Evolutionary conservation across 2,888 invertebrate species (phyloP).

Genomic region (Chironomus riparius): DNA sequence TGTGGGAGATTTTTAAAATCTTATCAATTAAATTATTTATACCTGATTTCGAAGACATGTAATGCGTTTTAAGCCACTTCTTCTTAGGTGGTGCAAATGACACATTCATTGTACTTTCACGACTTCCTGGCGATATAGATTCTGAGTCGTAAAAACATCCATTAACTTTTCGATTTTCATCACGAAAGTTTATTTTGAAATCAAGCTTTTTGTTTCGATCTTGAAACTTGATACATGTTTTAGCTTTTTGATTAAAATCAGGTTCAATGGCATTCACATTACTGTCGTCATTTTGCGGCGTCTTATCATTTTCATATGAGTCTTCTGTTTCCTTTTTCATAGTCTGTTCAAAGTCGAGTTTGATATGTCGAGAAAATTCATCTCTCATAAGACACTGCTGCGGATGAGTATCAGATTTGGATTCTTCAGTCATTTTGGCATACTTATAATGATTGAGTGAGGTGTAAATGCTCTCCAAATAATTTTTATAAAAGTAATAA

Average conservation of each 20-base stretch:
- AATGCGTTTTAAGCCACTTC: conserved; percentile 14
- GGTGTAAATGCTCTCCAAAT: neutral
- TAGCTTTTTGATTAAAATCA: neutral
- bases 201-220: conserved; percentile 16
- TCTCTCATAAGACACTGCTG: neutral
- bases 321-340: neutral
- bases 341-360: neutral
- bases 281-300: neutral
- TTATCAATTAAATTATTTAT: neutral
- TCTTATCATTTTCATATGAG: neutral
- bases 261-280: neutral
- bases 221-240: conserved; percentile 17
- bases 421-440: neutral
- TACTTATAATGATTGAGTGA: neutral
- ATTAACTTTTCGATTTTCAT: conserved; percentile 9
- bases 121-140: neutral
- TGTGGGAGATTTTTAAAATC: neutral
- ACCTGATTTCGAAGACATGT: neutral
- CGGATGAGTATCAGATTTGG: neutral
- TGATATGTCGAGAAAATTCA: neutral
- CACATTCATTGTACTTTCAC: neutral
- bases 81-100: conserved; percentile 6
- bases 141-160: conserved; percentile 6
- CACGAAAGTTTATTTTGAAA: conserved; percentile 17
- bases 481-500: neutral